Evolutionary conservation across 2,888 invertebrate genomes (phyloP), one percentile per base, ranked within the genome.

Genomic region (Tineola bisselliella): DNA sequence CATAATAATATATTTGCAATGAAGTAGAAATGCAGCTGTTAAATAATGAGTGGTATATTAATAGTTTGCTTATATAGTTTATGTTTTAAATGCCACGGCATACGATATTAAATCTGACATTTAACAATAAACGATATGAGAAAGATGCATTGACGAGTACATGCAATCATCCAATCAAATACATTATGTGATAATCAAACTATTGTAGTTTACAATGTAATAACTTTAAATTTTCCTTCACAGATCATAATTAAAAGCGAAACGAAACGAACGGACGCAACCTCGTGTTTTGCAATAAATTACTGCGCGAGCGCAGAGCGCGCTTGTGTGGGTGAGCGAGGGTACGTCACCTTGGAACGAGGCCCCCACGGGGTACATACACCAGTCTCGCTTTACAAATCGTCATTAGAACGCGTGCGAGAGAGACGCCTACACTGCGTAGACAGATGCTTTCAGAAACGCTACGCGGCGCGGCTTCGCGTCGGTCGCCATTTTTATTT

Each of bases 381-480:
- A 18, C 52, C 72, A 69, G 62, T 80, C 81, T 67, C 73, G 63
- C 65, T 82, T 48, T 63, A 62, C 62, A 63, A 80, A 77, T 77
- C 63, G 65, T 66, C 15, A 13, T 25, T 25, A 48, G n/a, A 63
- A 61, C 67, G 75, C 61, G 65, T 59, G 76, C 83, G 63, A 63
- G 76, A 70, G 83, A 83, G 65, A 70, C 18, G 48, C 30, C 43
- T 13, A 65, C 44, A 62, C 68, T 65, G 74, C 83, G 84, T 83
- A 84, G 83, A 82, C 75, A 65, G 74, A 79, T 81, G 84, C 84
- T 86, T 86, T 84, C 84, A 81, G 84, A 83, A 59, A 79, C 75
- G 84, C 84, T 84, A 84, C 84, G 83, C 80, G 76, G 72, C 84
- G 83, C 80, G 76, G 72, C 71, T 71, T 44, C 38, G 68, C 65